Evolutionary conservation across 2,797 vertebrate species (phyloP), one percentile per base, ranked within the genome.

Genomic region (Anomalospiza imberbis): DNA sequence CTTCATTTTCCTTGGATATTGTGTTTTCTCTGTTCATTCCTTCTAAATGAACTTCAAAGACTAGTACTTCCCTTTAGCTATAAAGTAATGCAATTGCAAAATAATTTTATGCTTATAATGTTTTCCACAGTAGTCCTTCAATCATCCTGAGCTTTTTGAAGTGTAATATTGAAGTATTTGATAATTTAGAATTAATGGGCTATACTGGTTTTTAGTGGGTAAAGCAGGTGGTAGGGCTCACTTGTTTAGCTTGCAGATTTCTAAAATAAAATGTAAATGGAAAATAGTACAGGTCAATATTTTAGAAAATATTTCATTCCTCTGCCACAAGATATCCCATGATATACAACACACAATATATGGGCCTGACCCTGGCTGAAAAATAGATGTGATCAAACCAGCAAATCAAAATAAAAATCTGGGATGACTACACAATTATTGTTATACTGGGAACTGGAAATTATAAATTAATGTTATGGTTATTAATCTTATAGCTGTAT

Each of bases 41-140:
- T 81, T 78, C 66, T 55, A 85, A 94, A 83, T 54, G 17, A 85
- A 95, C 86, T 91, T 92, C 88, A 89, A 89, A 94, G 32, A 42
- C 38, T 50, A 53, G 9, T 63, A 76, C 65, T 86, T 62, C 80
- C 71, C 80, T 57, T 48, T 79, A 84, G 86, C 88, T 88, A 73
- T 76, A 79, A 89, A 88, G 19, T 68, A 88, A 87, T 47, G 19
- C 48, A 91, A 94, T 51, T 70, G 74, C 19, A 91, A 95, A 90
- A 81, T 91, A 34, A 71, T 75, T 91, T 54, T 54, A 65, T 88
- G 85, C 61, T 89, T 68, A 28, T 22, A 75, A 75, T 58, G 24
- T 25, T 80, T 94, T 81, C 20, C 31, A 62, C 22, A 66, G 18
- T 45, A 72, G 76, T 54, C 70, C 44, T 86, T 90, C 80, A 77